A percentile compares a stretch with the other conserved stretches of the same genome.
These are phyloP conservation scores for Oreochromis aureus DNA, from an alignment of 2,113 vertebrate genomes.

Conservation along the genomic window DNA sequence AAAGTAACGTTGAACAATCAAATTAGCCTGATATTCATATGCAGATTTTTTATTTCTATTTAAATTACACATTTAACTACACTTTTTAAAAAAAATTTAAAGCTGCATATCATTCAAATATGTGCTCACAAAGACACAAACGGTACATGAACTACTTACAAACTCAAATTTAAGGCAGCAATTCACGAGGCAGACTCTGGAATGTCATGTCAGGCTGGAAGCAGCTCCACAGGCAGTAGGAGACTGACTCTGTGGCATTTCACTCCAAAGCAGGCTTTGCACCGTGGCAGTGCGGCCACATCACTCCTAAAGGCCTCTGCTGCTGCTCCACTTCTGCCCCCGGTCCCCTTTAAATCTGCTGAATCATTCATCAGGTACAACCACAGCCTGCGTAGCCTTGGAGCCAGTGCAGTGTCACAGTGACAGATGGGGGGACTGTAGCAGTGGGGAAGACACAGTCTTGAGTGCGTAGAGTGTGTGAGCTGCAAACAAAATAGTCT, in stretches of 20 bases:
- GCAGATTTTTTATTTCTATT: background rate
- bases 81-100: background rate
- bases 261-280: background rate
- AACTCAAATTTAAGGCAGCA: background rate
- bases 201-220: background rate
- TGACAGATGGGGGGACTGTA: background rate
- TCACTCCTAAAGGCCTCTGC: background rate
- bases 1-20: background rate
- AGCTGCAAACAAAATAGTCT: slow-evolving; percentile 11
- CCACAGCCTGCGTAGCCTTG: background rate
- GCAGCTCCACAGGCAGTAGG: background rate
- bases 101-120: background rate
- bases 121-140: background rate
- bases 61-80: background rate
- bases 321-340: background rate
- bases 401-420: slow-evolving; percentile 25
- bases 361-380: slow-evolving; percentile 45
- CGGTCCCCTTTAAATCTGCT: slow-evolving; percentile 13
- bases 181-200: background rate
- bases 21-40: background rate
- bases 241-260: background rate
- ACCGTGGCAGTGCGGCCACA: background rate
- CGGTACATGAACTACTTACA: background rate
- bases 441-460: slow-evolving; percentile 7
- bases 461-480: background rate